These are phyloP conservation scores for Adela reaumurella DNA, from an alignment of 2,888 invertebrate species.

Conservation along the genomic window DNA sequence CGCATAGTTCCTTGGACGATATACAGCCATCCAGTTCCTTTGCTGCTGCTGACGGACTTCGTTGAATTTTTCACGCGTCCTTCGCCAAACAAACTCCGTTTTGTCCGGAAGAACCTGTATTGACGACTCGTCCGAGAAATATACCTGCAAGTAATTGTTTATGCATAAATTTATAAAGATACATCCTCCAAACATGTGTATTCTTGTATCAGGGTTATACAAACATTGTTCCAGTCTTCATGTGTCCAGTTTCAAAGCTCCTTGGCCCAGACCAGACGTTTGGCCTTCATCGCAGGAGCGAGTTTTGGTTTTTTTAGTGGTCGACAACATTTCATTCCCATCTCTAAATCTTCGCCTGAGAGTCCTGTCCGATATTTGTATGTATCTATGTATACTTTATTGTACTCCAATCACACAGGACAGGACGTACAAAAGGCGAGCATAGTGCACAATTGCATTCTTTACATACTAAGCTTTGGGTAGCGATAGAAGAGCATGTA, in stretches of 20 bases:
- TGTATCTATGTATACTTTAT: too few relatives aligned
- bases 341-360: constrained; percentile 7
- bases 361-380: constrained; percentile 2
- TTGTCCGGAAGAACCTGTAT: constrained; percentile 2
- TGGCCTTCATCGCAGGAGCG: constrained; percentile 7
- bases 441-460: too few relatives aligned
- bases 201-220: background rate
- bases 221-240: background rate
- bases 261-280: constrained; percentile 3
- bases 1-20: constrained; percentile 12
- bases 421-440: too few relatives aligned
- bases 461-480: too few relatives aligned
- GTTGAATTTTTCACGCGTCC: constrained; percentile 5
- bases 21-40: constrained; percentile 11
- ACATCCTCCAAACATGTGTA: background rate
- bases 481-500: too few relatives aligned
- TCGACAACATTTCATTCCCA: constrained; percentile 9
- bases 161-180: background rate
- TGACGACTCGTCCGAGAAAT: constrained; percentile 1
- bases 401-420: too few relatives aligned
- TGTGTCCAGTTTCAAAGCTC: background rate
- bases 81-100: constrained; percentile 4
- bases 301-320: constrained; percentile 9
- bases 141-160: constrained; percentile 1
- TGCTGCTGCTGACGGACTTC: constrained; percentile 11